Conservation (phyloP, 2,113 vertebrate species). For the Erythrocercus mccallii region DNA sequence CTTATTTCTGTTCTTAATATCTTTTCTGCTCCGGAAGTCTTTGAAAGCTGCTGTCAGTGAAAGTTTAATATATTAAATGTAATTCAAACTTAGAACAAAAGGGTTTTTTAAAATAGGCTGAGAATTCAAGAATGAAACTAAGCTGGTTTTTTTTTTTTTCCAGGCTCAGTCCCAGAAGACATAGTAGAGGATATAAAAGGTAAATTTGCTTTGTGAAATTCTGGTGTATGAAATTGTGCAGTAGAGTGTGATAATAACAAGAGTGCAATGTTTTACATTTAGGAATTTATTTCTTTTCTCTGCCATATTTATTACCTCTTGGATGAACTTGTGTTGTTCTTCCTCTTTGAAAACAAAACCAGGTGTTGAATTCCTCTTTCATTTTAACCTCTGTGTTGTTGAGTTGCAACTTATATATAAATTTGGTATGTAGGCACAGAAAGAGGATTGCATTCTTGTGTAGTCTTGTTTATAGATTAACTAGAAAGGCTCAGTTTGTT, state of each 20-base stretch:
- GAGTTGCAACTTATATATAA: fast-evolving
- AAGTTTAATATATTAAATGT: background rate
- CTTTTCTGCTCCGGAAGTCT: background rate
- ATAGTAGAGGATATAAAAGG: constrained; percentile 97
- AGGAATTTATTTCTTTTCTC: background rate
- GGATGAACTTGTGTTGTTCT: background rate
- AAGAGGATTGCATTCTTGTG: background rate
- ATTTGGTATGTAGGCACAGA: background rate
- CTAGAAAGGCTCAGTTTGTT: background rate
- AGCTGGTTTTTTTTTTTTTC: background rate
- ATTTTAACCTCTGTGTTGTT: background rate
- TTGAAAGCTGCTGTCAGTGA: background rate
- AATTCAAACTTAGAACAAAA: background rate
- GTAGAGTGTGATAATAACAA: background rate
- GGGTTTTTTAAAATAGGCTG: background rate
- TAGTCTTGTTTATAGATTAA: background rate
- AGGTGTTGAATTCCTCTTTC: background rate
- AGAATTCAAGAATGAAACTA: background rate
- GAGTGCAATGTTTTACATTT: background rate
- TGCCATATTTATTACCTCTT: background rate
- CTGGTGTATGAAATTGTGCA: background rate
- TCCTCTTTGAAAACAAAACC: background rate
- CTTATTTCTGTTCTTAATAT: background rate
- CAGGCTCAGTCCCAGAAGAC: constrained; percentile 90
- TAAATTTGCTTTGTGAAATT: constrained; percentile 41